Evolutionary conservation across 1,140 invertebrate genomes (phyloP).

Genomic region (Acromyrmex heyeri): DNA sequence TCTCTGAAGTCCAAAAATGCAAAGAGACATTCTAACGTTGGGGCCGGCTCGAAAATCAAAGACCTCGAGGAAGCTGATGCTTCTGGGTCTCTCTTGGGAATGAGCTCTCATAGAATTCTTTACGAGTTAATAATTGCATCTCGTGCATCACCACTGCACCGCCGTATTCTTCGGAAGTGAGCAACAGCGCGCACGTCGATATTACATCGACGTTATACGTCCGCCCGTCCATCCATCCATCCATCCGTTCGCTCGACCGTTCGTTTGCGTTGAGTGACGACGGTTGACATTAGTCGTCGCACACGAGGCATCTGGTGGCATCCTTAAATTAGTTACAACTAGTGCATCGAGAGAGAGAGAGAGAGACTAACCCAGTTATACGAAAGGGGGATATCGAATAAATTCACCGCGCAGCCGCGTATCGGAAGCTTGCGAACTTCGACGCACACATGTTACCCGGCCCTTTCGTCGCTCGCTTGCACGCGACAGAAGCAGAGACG

Average conservation of each 20-base stretch:
- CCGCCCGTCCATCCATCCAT: constrained; percentile 17
- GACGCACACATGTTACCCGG: constrained; percentile 24
- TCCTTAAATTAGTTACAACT: constrained; percentile 79
- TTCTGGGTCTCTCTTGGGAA: not conserved
- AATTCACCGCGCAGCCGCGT: constrained; percentile 82
- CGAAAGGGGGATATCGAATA: constrained; percentile 82
- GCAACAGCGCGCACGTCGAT: constrained; percentile 35
- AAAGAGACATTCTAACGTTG: not conserved
- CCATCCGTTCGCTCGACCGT: not conserved
- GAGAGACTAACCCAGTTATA: constrained; percentile 81
- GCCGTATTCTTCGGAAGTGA: constrained; percentile 23
- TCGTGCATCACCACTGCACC: constrained; percentile 24
- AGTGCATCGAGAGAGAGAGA: constrained; percentile 74
- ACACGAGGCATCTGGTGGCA: constrained; percentile 67
- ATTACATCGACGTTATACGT: constrained; percentile 15
- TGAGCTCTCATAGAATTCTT: not conserved
- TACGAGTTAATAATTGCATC: not conserved
- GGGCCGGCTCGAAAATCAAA: not conserved
- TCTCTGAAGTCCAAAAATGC: not conserved
- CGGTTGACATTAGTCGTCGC: constrained; percentile 52
- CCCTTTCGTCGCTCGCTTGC: constrained; percentile 15
- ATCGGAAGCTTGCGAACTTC: constrained; percentile 54
- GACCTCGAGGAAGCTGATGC: not conserved
- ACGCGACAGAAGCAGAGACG: not conserved
- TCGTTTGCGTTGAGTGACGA: constrained; percentile 39